Evolutionary conservation across 2,113 vertebrate species (phyloP).

Genomic region (Tursiops truncatus): DNA sequence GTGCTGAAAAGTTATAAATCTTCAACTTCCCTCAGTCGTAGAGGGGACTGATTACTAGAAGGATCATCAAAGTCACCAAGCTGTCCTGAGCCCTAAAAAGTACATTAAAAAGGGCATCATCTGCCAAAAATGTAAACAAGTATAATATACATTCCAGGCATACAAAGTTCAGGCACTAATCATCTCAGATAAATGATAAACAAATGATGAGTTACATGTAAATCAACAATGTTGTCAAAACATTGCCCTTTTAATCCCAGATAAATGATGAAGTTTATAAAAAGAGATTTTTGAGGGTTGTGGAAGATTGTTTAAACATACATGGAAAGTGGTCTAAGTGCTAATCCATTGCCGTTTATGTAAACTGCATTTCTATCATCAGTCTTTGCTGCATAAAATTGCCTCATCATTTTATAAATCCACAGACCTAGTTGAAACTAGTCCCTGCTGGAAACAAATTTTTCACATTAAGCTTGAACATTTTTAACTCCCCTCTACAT

Average conservation of each 20-base stretch:
- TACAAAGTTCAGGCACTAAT: constrained; percentile 78
- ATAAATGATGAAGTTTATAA: constrained; percentile 85
- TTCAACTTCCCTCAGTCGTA: constrained; percentile 62
- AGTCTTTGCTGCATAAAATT: constrained; percentile 69
- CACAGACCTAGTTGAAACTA: constrained; percentile 66
- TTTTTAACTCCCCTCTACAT: constrained; percentile 48
- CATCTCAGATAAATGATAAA: constrained; percentile 81
- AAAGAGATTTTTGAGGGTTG: constrained; percentile 80
- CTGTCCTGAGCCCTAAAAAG: constrained; percentile 72
- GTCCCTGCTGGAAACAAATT: constrained; percentile 72
- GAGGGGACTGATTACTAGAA: constrained; percentile 72
- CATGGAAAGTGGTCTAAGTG: constrained; percentile 79
- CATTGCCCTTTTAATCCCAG: constrained; percentile 82
- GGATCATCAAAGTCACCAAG: constrained; percentile 73
- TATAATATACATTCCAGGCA: constrained; percentile 69
- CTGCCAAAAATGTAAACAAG: constrained; percentile 79
- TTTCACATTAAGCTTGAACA: constrained; percentile 74
- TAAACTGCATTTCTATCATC: constrained; percentile 79
- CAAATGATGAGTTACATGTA: constrained; percentile 81
- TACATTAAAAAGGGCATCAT: constrained; percentile 69
- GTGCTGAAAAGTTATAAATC: constrained; percentile 76
- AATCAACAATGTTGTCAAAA: constrained; percentile 85
- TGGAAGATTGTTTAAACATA: constrained; percentile 81
- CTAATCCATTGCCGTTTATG: constrained; percentile 75
- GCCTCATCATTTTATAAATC: constrained; percentile 79